Conservation (phyloP, 2,113 vertebrate species). For the Xyliphius kryptos region DNA sequence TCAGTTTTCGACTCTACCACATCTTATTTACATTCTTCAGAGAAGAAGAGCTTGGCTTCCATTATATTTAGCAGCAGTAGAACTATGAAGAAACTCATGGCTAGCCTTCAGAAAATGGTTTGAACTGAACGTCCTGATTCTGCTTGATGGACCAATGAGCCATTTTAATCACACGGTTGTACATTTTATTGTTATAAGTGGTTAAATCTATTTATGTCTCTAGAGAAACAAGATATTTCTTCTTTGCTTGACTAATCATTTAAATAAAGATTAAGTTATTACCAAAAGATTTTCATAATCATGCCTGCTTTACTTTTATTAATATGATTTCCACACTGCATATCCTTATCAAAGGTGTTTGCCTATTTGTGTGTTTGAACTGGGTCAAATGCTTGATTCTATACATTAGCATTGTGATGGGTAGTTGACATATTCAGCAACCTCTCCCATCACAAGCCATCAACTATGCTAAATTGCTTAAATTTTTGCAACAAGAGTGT, state of each 20-base stretch:
- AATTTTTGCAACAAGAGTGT: no score
- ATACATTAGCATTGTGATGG: no score
- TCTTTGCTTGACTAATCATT: constrained; percentile 60
- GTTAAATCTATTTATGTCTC: constrained; percentile 59
- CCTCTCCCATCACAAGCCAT: no score
- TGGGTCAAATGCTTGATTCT: no score
- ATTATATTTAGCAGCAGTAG: constrained; percentile 24
- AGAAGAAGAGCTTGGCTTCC: constrained; percentile 15
- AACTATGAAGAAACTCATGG: neutral
- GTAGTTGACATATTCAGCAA: no score
- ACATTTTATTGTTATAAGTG: constrained; percentile 65
- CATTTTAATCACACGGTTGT: constrained; percentile 50
- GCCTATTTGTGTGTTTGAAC: no score
- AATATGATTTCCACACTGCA: no score
- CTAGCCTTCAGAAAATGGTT: neutral
- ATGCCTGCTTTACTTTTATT: neutral
- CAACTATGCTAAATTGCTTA: no score
- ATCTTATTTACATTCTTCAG: constrained; percentile 22
- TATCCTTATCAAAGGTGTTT: no score
- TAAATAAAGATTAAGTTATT: constrained; percentile 66
- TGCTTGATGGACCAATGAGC: constrained; percentile 42
- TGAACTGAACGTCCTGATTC: constrained; percentile 13
- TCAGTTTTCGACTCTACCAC: constrained; percentile 17
- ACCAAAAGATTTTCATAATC: constrained; percentile 2
- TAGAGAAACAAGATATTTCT: constrained; percentile 52